These are phyloP conservation scores for Paedocypris micromegethes DNA, from an alignment of 2,797 vertebrate species.

Conservation along the genomic window DNA sequence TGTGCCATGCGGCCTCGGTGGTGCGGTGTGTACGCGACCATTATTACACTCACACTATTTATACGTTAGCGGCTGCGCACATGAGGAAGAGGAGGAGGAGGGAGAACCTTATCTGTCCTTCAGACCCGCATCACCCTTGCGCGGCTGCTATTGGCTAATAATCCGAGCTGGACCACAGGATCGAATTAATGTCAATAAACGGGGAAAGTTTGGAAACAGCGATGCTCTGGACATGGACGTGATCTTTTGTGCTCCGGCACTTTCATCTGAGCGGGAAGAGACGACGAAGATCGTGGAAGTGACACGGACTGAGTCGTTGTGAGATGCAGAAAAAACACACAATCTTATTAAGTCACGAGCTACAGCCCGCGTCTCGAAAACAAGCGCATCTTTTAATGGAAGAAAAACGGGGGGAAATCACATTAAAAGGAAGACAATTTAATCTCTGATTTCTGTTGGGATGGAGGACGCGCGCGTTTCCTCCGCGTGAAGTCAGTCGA, in stretches of 20 bases:
- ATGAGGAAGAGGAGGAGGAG: slow-evolving; percentile 51
- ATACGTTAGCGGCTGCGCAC: slow-evolving; percentile 95
- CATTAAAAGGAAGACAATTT: no score
- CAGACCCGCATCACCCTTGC: slow-evolving; percentile 59
- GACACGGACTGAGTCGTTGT: not conserved
- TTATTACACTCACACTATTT: slow-evolving; percentile 97
- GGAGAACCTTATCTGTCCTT: slow-evolving; percentile 56
- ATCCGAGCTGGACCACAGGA: slow-evolving; percentile 85
- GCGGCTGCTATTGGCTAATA: slow-evolving; percentile 77
- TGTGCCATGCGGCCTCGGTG: slow-evolving; percentile 32
- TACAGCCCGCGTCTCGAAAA: no score
- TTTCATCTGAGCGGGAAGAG: slow-evolving; percentile 59
- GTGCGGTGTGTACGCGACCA: slow-evolving; percentile 76
- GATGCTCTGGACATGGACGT: slow-evolving; percentile 60
- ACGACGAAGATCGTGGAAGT: slow-evolving; percentile 43
- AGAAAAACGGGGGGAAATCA: no score
- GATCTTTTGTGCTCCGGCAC: slow-evolving; percentile 58
- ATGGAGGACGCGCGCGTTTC: no score
- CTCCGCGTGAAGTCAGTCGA: no score
- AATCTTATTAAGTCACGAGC: no score
- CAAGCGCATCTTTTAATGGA: no score
- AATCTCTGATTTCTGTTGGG: no score
- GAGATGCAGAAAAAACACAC: not conserved
- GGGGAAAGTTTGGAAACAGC: slow-evolving; percentile 76
- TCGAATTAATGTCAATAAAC: slow-evolving; percentile 96